Evolutionary conservation across 2,888 invertebrate genomes (phyloP).

Genomic region (Sphaeridia pumilis): DNA sequence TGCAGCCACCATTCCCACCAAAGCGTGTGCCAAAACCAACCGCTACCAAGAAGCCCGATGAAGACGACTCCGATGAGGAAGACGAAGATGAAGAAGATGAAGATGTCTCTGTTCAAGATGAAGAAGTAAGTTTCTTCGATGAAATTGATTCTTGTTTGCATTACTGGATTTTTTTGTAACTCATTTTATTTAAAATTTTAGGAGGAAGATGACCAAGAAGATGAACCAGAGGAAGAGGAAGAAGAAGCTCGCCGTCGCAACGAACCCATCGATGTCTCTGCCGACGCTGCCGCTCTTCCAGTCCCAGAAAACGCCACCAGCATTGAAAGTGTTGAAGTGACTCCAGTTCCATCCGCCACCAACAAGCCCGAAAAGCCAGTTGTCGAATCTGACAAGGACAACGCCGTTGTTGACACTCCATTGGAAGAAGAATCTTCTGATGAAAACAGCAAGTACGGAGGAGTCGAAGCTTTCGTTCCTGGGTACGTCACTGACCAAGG

Average conservation of each 20-base stretch:
- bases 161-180: background rate
- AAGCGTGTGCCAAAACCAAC: conserved; percentile 8
- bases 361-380: conserved; percentile 10
- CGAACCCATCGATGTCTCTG: conserved; percentile 11
- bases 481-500: conserved; percentile 35
- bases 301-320: conserved; percentile 12
- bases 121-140: conserved; percentile 9
- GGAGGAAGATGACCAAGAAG: conserved; percentile 19
- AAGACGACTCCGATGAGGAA: conserved; percentile 18
- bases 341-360: conserved; percentile 4
- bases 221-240: conserved; percentile 27
- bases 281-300: conserved; percentile 5
- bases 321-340: conserved; percentile 9
- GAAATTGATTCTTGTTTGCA: background rate
- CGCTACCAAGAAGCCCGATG: conserved; percentile 4
- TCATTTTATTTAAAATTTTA: background rate
- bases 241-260: conserved; percentile 21
- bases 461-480: conserved; percentile 33
- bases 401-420: conserved; percentile 7
- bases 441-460: conserved; percentile 8
- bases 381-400: conserved; percentile 15
- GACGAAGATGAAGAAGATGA: conserved; percentile 23
- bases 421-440: conserved; percentile 14
- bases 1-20: conserved; percentile 21
- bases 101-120: conserved; percentile 15